These are phyloP conservation scores for mouse (Mus musculus) DNA, from an alignment of 2,113 vertebrate species.

Conservation along the genomic window DNA sequence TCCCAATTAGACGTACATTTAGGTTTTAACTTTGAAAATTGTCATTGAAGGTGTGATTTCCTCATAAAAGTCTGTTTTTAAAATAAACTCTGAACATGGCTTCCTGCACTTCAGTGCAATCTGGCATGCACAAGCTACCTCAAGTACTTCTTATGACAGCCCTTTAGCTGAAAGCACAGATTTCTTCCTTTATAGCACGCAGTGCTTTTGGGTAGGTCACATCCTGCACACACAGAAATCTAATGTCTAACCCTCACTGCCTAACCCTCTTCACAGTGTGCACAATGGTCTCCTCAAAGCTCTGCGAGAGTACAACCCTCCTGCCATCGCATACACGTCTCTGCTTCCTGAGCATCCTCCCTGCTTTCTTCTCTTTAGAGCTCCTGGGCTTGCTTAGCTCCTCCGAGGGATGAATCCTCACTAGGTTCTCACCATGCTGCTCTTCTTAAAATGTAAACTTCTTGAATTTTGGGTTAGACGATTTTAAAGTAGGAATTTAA, in stretches of 20 bases:
- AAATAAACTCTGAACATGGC: not conserved
- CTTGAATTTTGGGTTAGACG: not conserved
- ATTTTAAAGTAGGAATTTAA: not conserved
- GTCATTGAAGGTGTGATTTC: not conserved
- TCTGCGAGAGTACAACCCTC: not conserved
- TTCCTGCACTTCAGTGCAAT: not conserved
- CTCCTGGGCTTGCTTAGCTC: not conserved
- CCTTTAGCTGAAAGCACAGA: not conserved
- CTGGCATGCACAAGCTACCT: not conserved
- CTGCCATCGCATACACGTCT: not conserved
- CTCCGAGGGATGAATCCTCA: not conserved
- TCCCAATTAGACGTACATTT: constrained; percentile 14
- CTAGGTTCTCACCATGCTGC: not conserved
- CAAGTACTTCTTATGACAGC: not conserved
- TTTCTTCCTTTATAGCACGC: not conserved
- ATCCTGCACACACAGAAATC: not conserved
- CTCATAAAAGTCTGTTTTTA: not conserved
- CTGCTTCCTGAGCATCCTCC: not conserved
- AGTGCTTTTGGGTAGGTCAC: not conserved
- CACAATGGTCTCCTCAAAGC: not conserved
- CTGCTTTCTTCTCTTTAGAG: not conserved
- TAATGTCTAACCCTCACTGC: not conserved
- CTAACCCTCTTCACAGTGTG: not conserved
- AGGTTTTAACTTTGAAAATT: not conserved
- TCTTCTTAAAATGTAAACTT: not conserved